phyloP scores from a whole-genome alignment of 2,113 vertebrate species.

The Petaurus breviceps region DNA sequence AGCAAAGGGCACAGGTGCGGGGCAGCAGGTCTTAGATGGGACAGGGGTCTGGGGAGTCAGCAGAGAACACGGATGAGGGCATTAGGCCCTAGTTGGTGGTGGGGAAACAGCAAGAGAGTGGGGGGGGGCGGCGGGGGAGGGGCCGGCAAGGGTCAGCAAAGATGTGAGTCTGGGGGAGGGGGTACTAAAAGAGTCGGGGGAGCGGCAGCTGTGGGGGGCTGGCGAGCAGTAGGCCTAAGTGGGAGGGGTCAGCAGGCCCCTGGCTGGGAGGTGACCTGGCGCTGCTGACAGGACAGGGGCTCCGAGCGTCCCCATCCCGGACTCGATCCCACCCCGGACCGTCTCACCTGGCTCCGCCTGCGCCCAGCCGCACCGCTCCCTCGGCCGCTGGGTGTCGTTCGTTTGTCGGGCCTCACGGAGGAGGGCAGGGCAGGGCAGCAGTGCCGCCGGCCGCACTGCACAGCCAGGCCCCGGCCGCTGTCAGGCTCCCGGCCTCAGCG shows the following conservation, averaged over 20 bases:
- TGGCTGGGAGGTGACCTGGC: background rate
- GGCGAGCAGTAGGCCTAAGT: too few relatives aligned
- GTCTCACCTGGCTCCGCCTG: slow-evolving; percentile 72
- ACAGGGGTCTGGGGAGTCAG: background rate
- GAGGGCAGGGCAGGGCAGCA: background rate
- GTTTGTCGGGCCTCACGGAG: background rate
- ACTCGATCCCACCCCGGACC: slow-evolving; percentile 8
- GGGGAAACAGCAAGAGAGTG: too few relatives aligned
- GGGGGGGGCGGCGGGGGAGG: too few relatives aligned
- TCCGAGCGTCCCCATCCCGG: background rate
- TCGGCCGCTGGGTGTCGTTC: slow-evolving; percentile 32
- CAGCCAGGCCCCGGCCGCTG: slow-evolving; percentile 44
- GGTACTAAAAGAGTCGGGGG: background rate
- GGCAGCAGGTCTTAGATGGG: background rate
- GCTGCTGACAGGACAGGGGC: background rate
- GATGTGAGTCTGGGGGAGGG: background rate
- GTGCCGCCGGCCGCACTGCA: background rate
- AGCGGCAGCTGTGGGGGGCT: background rate
- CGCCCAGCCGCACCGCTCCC: slow-evolving; percentile 55
- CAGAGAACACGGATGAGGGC: background rate
- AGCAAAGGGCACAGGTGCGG: background rate
- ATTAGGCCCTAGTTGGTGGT: too few relatives aligned
- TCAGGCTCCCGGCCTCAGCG: slow-evolving; percentile 53
- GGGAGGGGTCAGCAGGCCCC: background rate
- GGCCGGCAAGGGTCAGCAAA: background rate